Percentiles rank a stretch among this genome's conserved stretches.
phyloP scores from a whole-genome alignment of 2,113 vertebrate species.

The Pachycephala philippinensis region DNA sequence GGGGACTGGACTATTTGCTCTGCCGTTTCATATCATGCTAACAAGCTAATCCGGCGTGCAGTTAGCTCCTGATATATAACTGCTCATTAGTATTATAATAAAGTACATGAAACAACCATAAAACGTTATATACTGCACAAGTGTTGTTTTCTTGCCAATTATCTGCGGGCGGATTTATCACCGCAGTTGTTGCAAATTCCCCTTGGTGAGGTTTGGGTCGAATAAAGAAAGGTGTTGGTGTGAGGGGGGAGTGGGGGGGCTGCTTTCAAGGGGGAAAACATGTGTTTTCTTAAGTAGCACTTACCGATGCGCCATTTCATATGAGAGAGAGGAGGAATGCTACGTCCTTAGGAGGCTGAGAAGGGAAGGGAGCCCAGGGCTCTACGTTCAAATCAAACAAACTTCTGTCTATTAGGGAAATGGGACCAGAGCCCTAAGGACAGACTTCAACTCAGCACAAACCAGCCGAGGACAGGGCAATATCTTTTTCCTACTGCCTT shows the following conservation, averaged over 20 bases:
- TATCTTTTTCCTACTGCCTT: neutral
- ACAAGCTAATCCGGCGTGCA: slow-evolving; percentile 90
- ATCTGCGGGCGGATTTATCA: slow-evolving; percentile 93
- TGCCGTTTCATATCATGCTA: slow-evolving; percentile 89
- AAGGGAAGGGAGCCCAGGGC: slow-evolving; percentile 6
- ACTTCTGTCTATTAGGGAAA: slow-evolving; percentile 15
- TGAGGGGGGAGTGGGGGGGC: slow-evolving; percentile 64
- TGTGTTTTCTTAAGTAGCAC: slow-evolving; percentile 84
- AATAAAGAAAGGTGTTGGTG: slow-evolving; percentile 85
- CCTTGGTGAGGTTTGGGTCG: slow-evolving; percentile 84
- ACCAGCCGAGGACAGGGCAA: neutral
- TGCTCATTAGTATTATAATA: slow-evolving; percentile 97
- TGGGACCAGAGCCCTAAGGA: neutral
- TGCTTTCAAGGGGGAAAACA: slow-evolving; percentile 85
- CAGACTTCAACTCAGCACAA: neutral
- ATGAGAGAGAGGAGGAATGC: slow-evolving; percentile 64
- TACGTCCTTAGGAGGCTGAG: slow-evolving; percentile 64
- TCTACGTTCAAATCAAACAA: neutral
- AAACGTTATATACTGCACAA: slow-evolving; percentile 98
- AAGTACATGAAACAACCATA: slow-evolving; percentile 97
- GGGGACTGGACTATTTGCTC: slow-evolving; percentile 84
- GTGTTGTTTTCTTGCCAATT: slow-evolving; percentile 97
- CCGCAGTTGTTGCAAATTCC: slow-evolving; percentile 87
- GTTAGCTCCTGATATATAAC: slow-evolving; percentile 91
- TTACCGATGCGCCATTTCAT: slow-evolving; percentile 78